phyloP scores from a whole-genome alignment of 2,888 invertebrate genomes.

The Stenodema calcarata region DNA sequence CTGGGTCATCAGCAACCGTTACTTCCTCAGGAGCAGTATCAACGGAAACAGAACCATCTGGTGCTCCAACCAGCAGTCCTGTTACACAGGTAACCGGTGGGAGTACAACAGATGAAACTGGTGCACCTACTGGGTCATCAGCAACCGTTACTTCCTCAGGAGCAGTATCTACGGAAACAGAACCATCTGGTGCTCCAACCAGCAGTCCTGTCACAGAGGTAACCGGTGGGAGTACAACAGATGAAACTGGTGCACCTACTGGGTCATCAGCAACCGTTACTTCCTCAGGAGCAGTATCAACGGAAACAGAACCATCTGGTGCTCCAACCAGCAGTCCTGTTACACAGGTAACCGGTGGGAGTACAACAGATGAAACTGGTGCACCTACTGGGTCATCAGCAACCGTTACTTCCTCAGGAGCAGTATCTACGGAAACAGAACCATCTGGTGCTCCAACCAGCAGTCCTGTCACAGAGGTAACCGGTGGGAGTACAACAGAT shows the following conservation, averaged over 20 bases:
- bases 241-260: background rate
- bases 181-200: background rate
- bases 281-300: background rate
- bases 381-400: no score
- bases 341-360: background rate
- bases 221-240: background rate
- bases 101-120: background rate
- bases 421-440: no score
- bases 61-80: background rate
- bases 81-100: background rate
- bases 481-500: background rate
- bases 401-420: no score
- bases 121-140: background rate
- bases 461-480: no score
- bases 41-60: background rate
- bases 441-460: no score
- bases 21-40: background rate
- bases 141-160: background rate
- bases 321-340: background rate
- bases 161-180: background rate
- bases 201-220: background rate
- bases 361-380: background rate
- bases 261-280: background rate
- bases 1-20: background rate
- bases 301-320: background rate